Conservation (phyloP, 2,113 vertebrate species). For the Charadrius vociferus region DNA sequence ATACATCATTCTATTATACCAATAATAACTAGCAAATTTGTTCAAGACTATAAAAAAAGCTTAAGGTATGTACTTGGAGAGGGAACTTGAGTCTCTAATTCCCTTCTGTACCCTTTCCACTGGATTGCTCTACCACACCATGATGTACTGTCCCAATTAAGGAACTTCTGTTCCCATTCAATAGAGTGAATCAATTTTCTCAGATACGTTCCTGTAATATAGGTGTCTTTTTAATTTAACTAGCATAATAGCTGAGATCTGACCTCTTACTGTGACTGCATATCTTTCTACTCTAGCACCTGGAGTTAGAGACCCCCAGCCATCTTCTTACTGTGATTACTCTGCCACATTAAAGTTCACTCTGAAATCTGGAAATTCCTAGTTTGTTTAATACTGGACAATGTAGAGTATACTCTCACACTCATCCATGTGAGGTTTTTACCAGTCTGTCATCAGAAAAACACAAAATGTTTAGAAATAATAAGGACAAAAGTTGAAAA, state of each 20-base stretch:
- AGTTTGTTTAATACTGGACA: neutral
- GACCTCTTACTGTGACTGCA: neutral
- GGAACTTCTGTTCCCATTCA: neutral
- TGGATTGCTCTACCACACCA: neutral
- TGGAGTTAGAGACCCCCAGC: neutral
- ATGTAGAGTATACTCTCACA: neutral
- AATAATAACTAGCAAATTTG: neutral
- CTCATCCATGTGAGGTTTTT: neutral
- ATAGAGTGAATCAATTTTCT: neutral
- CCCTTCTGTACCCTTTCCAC: neutral
- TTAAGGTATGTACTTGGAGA: neutral
- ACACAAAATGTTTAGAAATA: neutral
- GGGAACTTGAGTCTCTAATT: neutral
- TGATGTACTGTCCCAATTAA: neutral
- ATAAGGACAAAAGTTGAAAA: neutral
- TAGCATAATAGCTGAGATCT: neutral
- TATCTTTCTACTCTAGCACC: neutral
- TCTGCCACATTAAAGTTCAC: neutral
- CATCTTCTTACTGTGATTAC: neutral
- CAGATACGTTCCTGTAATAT: neutral
- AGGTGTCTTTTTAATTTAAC: neutral
- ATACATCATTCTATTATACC: neutral
- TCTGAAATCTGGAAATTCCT: neutral
- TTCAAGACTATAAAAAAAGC: neutral
- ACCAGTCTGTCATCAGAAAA: neutral